Evolutionary conservation across 2,797 vertebrate species (phyloP), one percentile per base, ranked within the genome.

Genomic region (Sparidentex hasta): DNA sequence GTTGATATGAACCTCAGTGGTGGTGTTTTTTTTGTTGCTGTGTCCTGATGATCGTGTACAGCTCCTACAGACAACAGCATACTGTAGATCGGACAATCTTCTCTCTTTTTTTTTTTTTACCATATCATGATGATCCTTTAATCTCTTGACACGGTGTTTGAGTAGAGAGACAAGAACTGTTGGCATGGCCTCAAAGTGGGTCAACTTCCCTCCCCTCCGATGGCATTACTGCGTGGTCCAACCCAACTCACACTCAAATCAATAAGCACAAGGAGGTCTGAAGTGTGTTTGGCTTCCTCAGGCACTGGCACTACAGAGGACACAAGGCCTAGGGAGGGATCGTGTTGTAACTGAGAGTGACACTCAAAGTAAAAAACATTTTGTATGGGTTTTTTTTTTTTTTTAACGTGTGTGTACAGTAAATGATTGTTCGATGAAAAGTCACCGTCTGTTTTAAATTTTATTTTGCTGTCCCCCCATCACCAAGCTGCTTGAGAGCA

Each of bases 191-290:
- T 77, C 69, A 61, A 80, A 67, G 52, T 54, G 63, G 66, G 83
- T 71, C 6, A 54, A 72, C 29, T 21, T 58, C n/a, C 67, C 21
- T 74, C 65, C 11, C 41, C 69, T 81, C 25, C 65, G 76, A 57
- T 59, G 51, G 75, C 78, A 82, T 77, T 70, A 41, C 78, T 41
- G 64, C n/a, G 46, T 68, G 47, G 57, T 83, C 76, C 76, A 59
- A 52, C 41, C n/a, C 78, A 78, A 78, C 67, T 86, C 51, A 75
- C 59, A 44, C 50, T 71, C 62, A 69, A 52, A 66, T 70, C 64
- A 82, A 87, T 71, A 90, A 95, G 94, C 93, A 94, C 94, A 94
- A 92, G 69, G 58, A 29, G 20, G 64, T 76, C 51, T 23, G 20
- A 74, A 27, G 62, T 62, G 73, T 63, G 82, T 83, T 75, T 58